A percentile compares a stretch with the other conserved stretches of the same genome.
phyloP scores from a whole-genome alignment of 2,888 invertebrate species.

The Hydroisotoma schaefferi region DNA sequence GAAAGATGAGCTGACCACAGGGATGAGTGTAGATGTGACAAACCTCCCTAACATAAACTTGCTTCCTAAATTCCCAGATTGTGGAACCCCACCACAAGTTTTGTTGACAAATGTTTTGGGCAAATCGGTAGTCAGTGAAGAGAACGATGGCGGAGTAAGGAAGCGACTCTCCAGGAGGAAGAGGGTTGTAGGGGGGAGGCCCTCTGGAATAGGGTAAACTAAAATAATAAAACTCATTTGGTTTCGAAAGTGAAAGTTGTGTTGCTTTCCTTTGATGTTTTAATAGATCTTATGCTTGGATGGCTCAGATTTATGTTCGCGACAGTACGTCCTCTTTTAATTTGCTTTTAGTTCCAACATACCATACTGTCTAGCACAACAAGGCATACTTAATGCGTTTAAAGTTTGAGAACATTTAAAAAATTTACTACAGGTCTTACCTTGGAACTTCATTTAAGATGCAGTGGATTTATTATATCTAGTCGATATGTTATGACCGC shows the following conservation, averaged over 20 bases:
- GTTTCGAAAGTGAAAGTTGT: too few species aligned
- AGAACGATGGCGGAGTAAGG: background rate
- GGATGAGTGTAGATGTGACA: slow-evolving; percentile 14
- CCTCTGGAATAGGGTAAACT: slow-evolving; percentile 12
- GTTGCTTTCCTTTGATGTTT: too few species aligned
- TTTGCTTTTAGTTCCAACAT: background rate
- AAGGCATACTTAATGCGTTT: background rate
- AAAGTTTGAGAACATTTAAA: background rate
- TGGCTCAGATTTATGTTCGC: slow-evolving; percentile 30
- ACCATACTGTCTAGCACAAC: too few species aligned
- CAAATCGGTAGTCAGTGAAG: background rate
- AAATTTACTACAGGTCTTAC: slow-evolving; percentile 13
- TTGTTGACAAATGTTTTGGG: background rate
- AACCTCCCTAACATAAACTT: slow-evolving; percentile 17
- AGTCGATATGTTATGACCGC: slow-evolving; percentile 71
- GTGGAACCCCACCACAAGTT: slow-evolving; percentile 15
- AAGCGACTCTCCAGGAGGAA: slow-evolving; percentile 22
- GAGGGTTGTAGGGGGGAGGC: slow-evolving; percentile 34
- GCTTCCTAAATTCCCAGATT: slow-evolving; percentile 27
- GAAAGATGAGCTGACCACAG: slow-evolving; percentile 20
- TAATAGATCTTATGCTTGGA: slow-evolving; percentile 22
- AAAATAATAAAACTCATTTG: too few species aligned
- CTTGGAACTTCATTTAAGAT: slow-evolving; percentile 51
- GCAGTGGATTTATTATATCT: slow-evolving; percentile 73
- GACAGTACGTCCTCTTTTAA: slow-evolving; percentile 11